Evolutionary conservation across 2,888 invertebrate species (phyloP).

Genomic region (Tetheella fluctuosa): DNA sequence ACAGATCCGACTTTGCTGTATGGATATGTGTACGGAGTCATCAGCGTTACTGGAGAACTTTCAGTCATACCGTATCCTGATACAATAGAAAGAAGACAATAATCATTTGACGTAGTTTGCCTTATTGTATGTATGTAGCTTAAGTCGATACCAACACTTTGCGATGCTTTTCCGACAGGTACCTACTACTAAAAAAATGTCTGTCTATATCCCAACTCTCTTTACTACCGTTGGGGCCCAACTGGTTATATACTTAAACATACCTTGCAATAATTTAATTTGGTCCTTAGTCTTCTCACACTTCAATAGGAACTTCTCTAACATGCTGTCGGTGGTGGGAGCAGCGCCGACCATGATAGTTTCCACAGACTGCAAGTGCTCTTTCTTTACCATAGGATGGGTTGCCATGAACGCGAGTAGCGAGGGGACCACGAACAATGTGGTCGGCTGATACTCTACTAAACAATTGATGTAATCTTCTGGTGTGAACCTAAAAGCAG

Average conservation of each 20-base stretch:
- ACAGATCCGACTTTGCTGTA: constrained; percentile 87
- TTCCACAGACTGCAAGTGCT: constrained; percentile 86
- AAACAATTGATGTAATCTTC: constrained; percentile 88
- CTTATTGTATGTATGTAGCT: too few species aligned
- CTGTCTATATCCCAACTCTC: too few species aligned
- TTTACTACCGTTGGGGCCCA: too few species aligned
- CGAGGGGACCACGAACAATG: constrained; percentile 90
- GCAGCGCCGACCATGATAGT: constrained; percentile 90
- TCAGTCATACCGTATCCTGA: constrained; percentile 89
- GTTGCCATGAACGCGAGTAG: constrained; percentile 89
- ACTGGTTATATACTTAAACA: too few species aligned
- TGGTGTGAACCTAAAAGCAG: constrained; percentile 85
- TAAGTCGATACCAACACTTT: too few species aligned
- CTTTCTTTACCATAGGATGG: constrained; percentile 87
- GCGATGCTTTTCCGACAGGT: too few species aligned
- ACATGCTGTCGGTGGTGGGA: constrained; percentile 86
- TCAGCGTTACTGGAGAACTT: constrained; percentile 86
- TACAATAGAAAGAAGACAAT: constrained; percentile 16
- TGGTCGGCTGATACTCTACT: constrained; percentile 84
- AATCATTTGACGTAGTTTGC: constrained; percentile 11
- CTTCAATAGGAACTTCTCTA: constrained; percentile 86
- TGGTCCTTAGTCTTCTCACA: constrained; percentile 79
- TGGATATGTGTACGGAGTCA: constrained; percentile 84
- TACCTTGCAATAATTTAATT: constrained; percentile 73
- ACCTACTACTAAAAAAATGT: too few species aligned